phyloP scores from a whole-genome alignment of 2,797 vertebrate genomes.

The Oophaga sylvatica region DNA sequence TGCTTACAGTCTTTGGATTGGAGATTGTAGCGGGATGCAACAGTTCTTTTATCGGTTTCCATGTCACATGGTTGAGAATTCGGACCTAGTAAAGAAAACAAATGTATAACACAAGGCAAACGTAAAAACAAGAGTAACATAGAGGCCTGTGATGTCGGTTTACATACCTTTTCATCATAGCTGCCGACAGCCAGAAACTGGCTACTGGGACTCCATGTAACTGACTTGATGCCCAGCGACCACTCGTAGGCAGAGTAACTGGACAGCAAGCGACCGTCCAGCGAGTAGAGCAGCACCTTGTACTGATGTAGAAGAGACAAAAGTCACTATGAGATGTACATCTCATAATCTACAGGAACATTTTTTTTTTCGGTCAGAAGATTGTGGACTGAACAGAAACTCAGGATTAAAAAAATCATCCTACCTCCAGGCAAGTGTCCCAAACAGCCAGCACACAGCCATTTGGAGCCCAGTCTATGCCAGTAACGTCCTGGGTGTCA shows the following conservation, averaged over 20 bases:
- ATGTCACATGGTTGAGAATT: conserved; percentile 93
- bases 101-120: background rate
- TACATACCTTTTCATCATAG: conserved; percentile 90
- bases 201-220: conserved; percentile 94
- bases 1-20: conserved; percentile 82
- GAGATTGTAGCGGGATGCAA: conserved; percentile 80
- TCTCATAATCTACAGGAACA: too few relatives aligned
- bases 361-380: background rate
- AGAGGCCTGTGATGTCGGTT: rapidly evolving
- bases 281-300: conserved; percentile 90
- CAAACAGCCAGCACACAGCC: conserved; percentile 92
- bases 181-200: conserved; percentile 95
- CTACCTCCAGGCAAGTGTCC: conserved; percentile 93
- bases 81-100: conserved; percentile 78
- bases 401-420: background rate
- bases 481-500: conserved; percentile 90
- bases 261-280: conserved; percentile 91
- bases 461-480: conserved; percentile 95
- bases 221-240: conserved; percentile 89
- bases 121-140: background rate
- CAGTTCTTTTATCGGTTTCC: conserved; percentile 89
- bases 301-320: conserved; percentile 76
- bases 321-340: background rate
- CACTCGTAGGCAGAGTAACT: conserved; percentile 88
- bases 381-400: background rate